A percentile compares a stretch with the other conserved stretches of the same genome.
Conservation (phyloP, 2,888 invertebrate genomes). For the Marasmarcha lunaedactyla region DNA sequence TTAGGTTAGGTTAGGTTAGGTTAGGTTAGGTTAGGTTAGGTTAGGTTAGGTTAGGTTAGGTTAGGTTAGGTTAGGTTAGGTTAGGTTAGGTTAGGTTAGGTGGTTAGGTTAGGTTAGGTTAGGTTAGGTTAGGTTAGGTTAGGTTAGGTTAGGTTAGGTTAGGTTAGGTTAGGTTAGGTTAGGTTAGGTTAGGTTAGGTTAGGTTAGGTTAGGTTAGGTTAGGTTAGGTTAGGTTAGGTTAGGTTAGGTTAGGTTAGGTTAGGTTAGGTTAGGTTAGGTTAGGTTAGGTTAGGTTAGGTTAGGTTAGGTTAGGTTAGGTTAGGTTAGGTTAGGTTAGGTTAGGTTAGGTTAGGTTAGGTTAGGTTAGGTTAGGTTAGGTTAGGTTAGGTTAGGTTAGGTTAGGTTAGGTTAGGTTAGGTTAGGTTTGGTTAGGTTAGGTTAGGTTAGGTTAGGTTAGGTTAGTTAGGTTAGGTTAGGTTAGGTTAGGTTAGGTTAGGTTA, state of each 20-base stretch:
- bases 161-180: slow-evolving; percentile 1
- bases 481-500: slow-evolving; percentile 1
- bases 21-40: slow-evolving; percentile 1
- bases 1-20: slow-evolving; percentile 1
- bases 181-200: slow-evolving; percentile 1
- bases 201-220: slow-evolving; percentile 1
- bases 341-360: slow-evolving; percentile 1
- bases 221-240: slow-evolving; percentile 1
- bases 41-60: slow-evolving; percentile 1
- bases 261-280: slow-evolving; percentile 1
- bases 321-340: slow-evolving; percentile 1
- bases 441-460: slow-evolving; percentile 1
- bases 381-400: slow-evolving; percentile 1
- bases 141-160: slow-evolving; percentile 1
- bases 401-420: background rate
- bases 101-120: slow-evolving; percentile 1
- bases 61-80: slow-evolving; percentile 1
- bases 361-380: slow-evolving; percentile 1
- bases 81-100: slow-evolving; percentile 1
- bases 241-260: slow-evolving; percentile 1
- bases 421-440: background rate
- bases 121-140: slow-evolving; percentile 1
- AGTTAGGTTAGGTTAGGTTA: slow-evolving; percentile 1
- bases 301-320: slow-evolving; percentile 1
- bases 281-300: slow-evolving; percentile 1